Percentiles rank a stretch among this genome's conserved stretches.
phyloP scores from a whole-genome alignment of 2,888 invertebrate species.

The Sceliomorpha sp. region DNA sequence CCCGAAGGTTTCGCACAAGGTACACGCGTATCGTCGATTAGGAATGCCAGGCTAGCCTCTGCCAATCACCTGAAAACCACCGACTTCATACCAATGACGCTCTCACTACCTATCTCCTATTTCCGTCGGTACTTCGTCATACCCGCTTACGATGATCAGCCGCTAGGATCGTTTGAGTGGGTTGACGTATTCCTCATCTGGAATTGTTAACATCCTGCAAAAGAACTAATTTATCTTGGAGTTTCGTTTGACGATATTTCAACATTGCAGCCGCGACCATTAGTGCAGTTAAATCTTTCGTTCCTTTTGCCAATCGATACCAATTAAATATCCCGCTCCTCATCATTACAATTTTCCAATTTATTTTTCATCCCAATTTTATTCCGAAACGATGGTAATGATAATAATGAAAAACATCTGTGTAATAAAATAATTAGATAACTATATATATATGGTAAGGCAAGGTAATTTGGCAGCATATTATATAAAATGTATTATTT shows the following conservation, averaged over 20 bases:
- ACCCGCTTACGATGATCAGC: slow-evolving; percentile 4
- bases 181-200: background rate
- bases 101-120: slow-evolving; percentile 23
- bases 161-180: slow-evolving; percentile 4
- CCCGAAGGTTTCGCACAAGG: slow-evolving; percentile 16
- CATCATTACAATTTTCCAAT: no score
- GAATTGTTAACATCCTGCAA: background rate
- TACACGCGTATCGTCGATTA: slow-evolving; percentile 54
- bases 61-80: slow-evolving; percentile 68
- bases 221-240: background rate
- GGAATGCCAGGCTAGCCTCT: slow-evolving; percentile 67
- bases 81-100: slow-evolving; percentile 69
- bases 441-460: no score
- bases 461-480: no score
- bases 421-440: no score
- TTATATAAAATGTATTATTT: no score
- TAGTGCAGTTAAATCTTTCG: no score
- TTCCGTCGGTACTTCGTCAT: slow-evolving; percentile 5
- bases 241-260: background rate
- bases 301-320: no score
- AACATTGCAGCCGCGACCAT: no score
- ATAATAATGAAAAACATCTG: no score
- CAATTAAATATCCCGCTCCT: no score
- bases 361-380: no score
- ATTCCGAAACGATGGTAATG: no score